These are phyloP conservation scores for Molanna angustata DNA, from an alignment of 2,888 invertebrate genomes.

Conservation along the genomic window DNA sequence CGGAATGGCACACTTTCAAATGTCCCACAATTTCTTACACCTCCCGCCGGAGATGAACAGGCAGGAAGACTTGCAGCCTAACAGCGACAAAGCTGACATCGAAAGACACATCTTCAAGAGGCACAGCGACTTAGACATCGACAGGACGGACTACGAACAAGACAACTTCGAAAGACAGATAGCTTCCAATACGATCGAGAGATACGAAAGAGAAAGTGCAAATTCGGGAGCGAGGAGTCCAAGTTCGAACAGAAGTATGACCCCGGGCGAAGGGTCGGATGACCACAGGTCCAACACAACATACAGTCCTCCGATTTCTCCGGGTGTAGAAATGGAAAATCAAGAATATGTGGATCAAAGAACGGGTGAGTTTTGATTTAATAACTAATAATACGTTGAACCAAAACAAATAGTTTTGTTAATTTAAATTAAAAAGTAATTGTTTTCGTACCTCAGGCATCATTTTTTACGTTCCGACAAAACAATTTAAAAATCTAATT, in stretches of 20 bases:
- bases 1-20: conserved; percentile 13
- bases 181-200: conserved; percentile 49
- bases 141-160: conserved; percentile 38
- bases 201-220: conserved; percentile 38
- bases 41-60: conserved; percentile 32
- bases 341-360: conserved; percentile 48
- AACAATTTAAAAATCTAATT: too few species aligned
- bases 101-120: conserved; percentile 13
- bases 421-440: too few species aligned
- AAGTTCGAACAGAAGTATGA: conserved; percentile 45
- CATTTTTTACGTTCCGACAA: too few species aligned
- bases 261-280: conserved; percentile 44
- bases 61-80: conserved; percentile 17
- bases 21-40: conserved; percentile 11
- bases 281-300: conserved; percentile 63
- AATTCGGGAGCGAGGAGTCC: conserved; percentile 43
- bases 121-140: conserved; percentile 23
- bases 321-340: conserved; percentile 73
- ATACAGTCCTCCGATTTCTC: conserved; percentile 82
- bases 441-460: too few species aligned
- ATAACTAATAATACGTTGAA: too few species aligned
- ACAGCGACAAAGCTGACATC: conserved; percentile 40
- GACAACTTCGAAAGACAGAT: conserved; percentile 50
- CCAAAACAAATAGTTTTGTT: too few species aligned
- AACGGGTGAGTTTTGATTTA: conserved; percentile 44